phyloP scores from a whole-genome alignment of 2,888 invertebrate species.

The Hesperia comma region DNA sequence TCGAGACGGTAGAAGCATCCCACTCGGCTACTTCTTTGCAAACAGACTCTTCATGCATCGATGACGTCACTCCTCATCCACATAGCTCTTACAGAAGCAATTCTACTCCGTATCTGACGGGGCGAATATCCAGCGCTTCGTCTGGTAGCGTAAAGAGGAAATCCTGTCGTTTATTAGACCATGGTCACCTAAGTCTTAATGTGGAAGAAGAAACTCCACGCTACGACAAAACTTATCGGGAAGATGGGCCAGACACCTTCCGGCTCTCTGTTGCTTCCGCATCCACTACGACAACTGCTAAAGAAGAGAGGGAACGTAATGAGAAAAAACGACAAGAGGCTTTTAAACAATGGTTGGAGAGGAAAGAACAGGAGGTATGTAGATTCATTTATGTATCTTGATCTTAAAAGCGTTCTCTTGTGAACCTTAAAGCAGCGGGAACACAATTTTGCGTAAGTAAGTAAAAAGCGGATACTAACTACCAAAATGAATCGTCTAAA shows the following conservation, averaged over 20 bases:
- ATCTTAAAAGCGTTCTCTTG: no score
- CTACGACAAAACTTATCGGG: slow-evolving; percentile 65
- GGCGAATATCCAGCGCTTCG: slow-evolving; percentile 64
- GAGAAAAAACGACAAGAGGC: slow-evolving; percentile 72
- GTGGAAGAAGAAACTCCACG: slow-evolving; percentile 62
- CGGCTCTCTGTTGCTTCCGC: slow-evolving; percentile 73
- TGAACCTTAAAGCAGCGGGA: no score
- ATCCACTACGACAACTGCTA: slow-evolving; percentile 75
- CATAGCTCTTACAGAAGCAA: slow-evolving; percentile 73
- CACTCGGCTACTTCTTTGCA: slow-evolving; percentile 73
- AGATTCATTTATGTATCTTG: no score
- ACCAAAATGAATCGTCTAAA: no score
- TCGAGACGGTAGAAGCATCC: slow-evolving; percentile 76
- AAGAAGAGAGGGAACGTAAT: slow-evolving; percentile 71
- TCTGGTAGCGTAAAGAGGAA: slow-evolving; percentile 70
- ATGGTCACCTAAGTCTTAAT: slow-evolving; percentile 38
- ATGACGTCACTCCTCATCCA: slow-evolving; percentile 75
- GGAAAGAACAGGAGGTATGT: slow-evolving; percentile 75
- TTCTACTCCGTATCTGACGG: slow-evolving; percentile 73
- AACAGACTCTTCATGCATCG: slow-evolving; percentile 60
- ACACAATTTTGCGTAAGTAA: no score
- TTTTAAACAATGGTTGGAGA: slow-evolving; percentile 70
- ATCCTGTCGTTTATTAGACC: slow-evolving; percentile 62
- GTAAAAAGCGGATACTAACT: no score
- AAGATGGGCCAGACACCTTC: slow-evolving; percentile 74